Percentiles rank a stretch among this genome's conserved stretches.
These are phyloP conservation scores for Heliconius eleuchia DNA, from an alignment of 1,140 invertebrate genomes.

Conservation along the genomic window DNA sequence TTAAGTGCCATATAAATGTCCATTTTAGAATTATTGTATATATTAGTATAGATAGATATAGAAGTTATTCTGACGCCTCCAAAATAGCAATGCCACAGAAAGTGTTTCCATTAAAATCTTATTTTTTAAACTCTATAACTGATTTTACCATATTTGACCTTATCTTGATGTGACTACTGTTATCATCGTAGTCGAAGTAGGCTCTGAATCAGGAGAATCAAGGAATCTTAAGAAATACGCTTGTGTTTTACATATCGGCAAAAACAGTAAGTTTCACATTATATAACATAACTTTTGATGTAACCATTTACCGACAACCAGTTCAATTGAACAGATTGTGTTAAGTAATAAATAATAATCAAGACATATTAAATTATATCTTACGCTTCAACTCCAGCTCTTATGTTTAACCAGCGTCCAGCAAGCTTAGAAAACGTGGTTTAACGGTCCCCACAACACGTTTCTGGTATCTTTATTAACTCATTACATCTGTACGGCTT, in stretches of 20 bases:
- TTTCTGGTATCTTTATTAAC: constrained; percentile 12
- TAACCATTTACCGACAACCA: too few species aligned
- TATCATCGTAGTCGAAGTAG: too few species aligned
- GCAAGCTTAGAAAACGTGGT: neutral
- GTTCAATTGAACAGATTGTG: neutral
- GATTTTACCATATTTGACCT: too few species aligned
- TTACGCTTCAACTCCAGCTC: neutral
- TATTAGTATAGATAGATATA: neutral
- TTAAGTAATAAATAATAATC: constrained; percentile 5
- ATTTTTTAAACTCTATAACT: too few species aligned
- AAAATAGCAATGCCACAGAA: neutral
- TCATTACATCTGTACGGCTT: neutral
- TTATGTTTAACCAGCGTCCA: neutral
- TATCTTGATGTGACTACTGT: too few species aligned
- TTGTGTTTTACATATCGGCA: too few species aligned
- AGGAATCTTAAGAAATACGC: too few species aligned
- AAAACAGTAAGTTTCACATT: too few species aligned
- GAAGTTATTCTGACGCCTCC: neutral
- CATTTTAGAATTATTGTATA: neutral
- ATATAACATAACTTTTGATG: too few species aligned
- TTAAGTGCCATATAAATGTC: neutral
- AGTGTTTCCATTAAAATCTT: neutral
- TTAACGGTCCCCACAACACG: constrained; percentile 2
- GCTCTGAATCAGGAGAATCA: too few species aligned
- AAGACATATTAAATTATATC: neutral